A percentile compares a stretch with the other conserved stretches of the same genome.
These are phyloP conservation scores for Asarcornis scutulata DNA, from an alignment of 2,113 vertebrate genomes.

Conservation along the genomic window DNA sequence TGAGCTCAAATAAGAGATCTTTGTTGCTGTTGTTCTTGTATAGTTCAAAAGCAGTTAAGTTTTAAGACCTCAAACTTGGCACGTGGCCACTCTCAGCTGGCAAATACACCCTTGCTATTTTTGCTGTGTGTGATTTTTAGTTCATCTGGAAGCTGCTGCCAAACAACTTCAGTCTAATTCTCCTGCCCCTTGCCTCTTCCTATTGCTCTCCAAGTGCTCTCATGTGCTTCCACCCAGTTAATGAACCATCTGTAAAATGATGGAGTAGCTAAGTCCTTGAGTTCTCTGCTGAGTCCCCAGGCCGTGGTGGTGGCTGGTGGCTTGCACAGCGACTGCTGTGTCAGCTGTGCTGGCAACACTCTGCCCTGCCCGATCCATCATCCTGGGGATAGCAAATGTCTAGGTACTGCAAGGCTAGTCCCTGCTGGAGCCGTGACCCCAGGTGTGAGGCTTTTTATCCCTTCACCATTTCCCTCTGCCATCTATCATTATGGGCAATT, in stretches of 20 bases:
- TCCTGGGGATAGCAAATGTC: neutral
- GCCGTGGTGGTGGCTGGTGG: neutral
- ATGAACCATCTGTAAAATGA: constrained; percentile 64
- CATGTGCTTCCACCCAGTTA: constrained; percentile 63
- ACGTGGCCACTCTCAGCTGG: constrained; percentile 54
- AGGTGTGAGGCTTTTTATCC: neutral
- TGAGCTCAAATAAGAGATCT: constrained; percentile 64
- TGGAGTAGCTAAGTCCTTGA: constrained; percentile 23
- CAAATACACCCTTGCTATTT: constrained; percentile 62
- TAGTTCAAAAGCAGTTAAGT: constrained; percentile 73
- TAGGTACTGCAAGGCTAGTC: neutral
- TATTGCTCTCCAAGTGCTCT: constrained; percentile 64
- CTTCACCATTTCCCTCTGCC: neutral
- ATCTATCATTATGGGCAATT: neutral
- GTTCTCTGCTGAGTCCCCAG: constrained; percentile 3
- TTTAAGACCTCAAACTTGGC: constrained; percentile 70
- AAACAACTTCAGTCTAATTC: constrained; percentile 64
- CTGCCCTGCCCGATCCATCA: accelerated
- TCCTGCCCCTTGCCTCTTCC: constrained; percentile 64
- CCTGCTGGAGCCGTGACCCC: neutral
- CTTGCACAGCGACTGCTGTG: neutral
- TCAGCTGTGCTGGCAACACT: neutral
- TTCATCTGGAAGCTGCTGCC: constrained; percentile 63
- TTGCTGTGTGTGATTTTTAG: constrained; percentile 67
- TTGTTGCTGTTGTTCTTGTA: constrained; percentile 65